These are phyloP conservation scores for Anas platyrhynchos DNA, from an alignment of 2,113 vertebrate species.

Conservation along the genomic window DNA sequence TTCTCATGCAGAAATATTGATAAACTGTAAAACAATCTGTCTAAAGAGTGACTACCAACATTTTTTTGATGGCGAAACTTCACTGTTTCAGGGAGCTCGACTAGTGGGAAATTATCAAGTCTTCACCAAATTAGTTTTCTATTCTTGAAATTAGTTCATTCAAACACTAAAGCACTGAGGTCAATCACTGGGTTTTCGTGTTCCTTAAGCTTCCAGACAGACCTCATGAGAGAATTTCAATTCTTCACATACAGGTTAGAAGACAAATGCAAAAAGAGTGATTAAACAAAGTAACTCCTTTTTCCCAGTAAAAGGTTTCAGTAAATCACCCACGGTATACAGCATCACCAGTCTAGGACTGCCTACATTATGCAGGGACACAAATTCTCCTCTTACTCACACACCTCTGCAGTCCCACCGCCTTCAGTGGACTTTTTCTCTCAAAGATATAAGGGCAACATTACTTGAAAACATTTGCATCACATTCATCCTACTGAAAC, in stretches of 20 bases:
- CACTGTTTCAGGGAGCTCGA: not conserved
- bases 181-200: not conserved
- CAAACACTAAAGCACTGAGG: not conserved
- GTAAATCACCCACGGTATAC: rapidly evolving
- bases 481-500: not conserved
- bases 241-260: not conserved
- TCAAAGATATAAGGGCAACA: not conserved
- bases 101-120: not conserved
- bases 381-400: not conserved
- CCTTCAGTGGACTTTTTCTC: not conserved
- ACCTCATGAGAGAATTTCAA: not conserved
- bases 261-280: not conserved
- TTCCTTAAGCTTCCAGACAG: not conserved
- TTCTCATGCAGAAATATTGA: not conserved
- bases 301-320: not conserved
- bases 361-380: rapidly evolving
- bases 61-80: not conserved
- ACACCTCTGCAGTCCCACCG: rapidly evolving
- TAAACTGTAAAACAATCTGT: not conserved
- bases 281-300: not conserved
- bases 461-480: not conserved
- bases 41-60: not conserved
- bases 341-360: not conserved
- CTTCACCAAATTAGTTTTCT: not conserved
- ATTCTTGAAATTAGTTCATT: not conserved